phyloP scores from a whole-genome alignment of 1,140 invertebrate genomes.

The Coptotermes formosanus region DNA sequence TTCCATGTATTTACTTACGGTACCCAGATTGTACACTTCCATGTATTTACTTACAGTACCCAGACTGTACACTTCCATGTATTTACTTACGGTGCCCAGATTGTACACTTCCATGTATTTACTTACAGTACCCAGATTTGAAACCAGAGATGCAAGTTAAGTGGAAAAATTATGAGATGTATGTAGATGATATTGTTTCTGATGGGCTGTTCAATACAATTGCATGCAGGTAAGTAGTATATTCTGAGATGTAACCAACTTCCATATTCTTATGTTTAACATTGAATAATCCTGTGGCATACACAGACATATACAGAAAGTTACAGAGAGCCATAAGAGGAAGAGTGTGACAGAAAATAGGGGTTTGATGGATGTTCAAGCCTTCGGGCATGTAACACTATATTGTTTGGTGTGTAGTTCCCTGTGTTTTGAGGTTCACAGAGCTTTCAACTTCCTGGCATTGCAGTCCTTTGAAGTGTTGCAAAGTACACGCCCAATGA shows the following conservation, averaged over 20 bases:
- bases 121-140: neutral
- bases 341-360: too few relatives aligned
- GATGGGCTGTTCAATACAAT: slow-evolving; percentile 58
- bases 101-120: neutral
- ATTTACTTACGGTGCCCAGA: neutral
- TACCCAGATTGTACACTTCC: neutral
- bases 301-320: too few relatives aligned
- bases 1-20: neutral
- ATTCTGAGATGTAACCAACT: neutral
- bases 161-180: slow-evolving; percentile 63
- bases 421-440: too few relatives aligned
- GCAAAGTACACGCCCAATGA: too few relatives aligned
- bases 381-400: too few relatives aligned
- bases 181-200: slow-evolving; percentile 61
- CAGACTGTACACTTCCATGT: neutral
- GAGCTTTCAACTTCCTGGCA: too few relatives aligned
- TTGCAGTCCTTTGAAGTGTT: too few relatives aligned
- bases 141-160: slow-evolving; percentile 32
- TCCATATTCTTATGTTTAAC: too few relatives aligned
- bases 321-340: too few relatives aligned
- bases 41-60: neutral
- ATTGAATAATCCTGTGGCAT: too few relatives aligned
- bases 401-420: too few relatives aligned
- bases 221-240: slow-evolving; percentile 26
- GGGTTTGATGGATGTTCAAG: too few relatives aligned